Evolutionary conservation across 2,113 vertebrate species (phyloP).

Genomic region (Sinocyclocheilus maitianheensis): DNA sequence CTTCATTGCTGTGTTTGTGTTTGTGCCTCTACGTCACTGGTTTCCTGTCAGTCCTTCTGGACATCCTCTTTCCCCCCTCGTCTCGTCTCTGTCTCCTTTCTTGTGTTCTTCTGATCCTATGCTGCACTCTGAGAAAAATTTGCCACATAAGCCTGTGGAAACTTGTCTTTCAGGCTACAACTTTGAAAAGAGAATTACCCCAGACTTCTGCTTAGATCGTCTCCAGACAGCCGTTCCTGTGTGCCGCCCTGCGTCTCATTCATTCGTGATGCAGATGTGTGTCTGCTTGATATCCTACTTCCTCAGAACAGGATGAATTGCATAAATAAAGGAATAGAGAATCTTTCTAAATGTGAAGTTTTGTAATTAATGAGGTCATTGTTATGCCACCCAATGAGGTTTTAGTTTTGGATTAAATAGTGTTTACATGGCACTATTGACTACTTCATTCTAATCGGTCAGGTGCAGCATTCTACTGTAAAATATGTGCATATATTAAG

Average conservation of each 20-base stretch:
- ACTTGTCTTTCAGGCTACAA: no score
- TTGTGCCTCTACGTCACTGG: neutral
- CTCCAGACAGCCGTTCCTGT: conserved; percentile 28
- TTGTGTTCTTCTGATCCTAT: neutral
- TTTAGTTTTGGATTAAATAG: neutral
- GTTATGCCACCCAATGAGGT: conserved; percentile 28
- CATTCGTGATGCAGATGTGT: conserved; percentile 4
- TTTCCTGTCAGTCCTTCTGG: conserved; percentile 29
- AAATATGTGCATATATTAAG: no score
- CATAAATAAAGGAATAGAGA: neutral
- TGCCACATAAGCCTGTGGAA: conserved; percentile 6
- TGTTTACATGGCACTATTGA: no score
- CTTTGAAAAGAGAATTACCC: neutral
- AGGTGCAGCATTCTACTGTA: no score
- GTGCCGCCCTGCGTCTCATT: neutral
- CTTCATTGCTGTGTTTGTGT: neutral
- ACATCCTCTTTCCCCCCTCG: neutral
- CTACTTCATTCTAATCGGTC: neutral
- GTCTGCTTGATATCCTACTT: conserved; percentile 37
- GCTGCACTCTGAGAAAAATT: neutral
- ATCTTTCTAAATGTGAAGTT: neutral
- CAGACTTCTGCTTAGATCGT: conserved; percentile 24
- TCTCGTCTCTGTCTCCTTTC: neutral
- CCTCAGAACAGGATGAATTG: neutral
- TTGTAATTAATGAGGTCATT: conserved; percentile 28